Base-by-base conservation (phyloP, 2,888 invertebrate genomes). In the Megalurothrips usitatus region DNA sequence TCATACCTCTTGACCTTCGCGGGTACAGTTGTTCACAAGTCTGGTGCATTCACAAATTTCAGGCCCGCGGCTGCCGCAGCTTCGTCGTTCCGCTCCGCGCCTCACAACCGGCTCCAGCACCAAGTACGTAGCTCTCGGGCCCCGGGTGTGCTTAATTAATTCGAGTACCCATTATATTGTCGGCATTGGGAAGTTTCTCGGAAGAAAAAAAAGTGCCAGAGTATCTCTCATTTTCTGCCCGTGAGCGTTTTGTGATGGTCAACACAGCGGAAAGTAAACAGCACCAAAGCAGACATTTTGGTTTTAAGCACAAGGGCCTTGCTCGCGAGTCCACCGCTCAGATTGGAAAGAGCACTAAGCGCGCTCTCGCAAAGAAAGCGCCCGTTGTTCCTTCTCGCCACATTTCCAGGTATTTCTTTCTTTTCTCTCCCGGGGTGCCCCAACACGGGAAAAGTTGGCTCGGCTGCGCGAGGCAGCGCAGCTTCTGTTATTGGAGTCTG, bases 271-370 rank as follows among this genome's bases (percentile, higher is more conserved):
- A 26, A 75, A 75, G 68, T 75, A 75, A 75, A 75, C 68, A 26
- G 26, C 23, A 75, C 19, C 58, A 58, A 58, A 75, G 68, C 68
- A 75, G 68, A 75, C 68, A 75, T 75, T 75, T 75, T 75, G 68
- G 26, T 75, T 75, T 75, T 10, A 75, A 75, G 68, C 68, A 26
- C 8, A 75, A 75, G 68, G 68, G 34, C 34, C 34, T 43, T 6
- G 34, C 68, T 75, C 68, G 68, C 68, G 23, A 26, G n/a, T 75
- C 68, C 68, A 26, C 68, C 23, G n/a, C 68, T 75, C 26, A 23
- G 26, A 23, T 75, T 26, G 68, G 68, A 9, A 26, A 75, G 26
- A 26, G 58, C 6, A 58, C 68, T 26, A 75, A 9, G 26, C 68
- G 68, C 12, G 12, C 23, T 58, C 17, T 58, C 14, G 58, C 58